These are phyloP conservation scores for Pluvianellus socialis DNA, from an alignment of 2,113 vertebrate genomes.

Conservation along the genomic window DNA sequence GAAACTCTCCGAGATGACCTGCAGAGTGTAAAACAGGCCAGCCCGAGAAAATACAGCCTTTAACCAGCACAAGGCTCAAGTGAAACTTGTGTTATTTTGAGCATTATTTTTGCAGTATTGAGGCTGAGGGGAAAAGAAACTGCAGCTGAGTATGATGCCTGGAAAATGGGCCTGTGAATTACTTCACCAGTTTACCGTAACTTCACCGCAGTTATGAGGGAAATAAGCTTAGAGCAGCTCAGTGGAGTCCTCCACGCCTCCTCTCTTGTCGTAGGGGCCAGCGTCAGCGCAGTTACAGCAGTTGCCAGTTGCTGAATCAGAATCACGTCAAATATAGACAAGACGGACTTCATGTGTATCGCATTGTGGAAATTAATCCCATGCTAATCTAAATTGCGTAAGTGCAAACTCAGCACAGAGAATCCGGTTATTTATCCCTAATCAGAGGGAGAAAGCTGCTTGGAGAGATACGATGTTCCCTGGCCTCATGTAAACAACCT, in stretches of 20 bases:
- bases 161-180: neutral
- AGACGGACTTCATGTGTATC: neutral
- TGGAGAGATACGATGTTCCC: neutral
- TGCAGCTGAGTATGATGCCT: neutral
- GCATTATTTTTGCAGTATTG: neutral
- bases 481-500: constrained; percentile 16
- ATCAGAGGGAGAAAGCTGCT: neutral
- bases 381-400: accelerated
- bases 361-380: neutral
- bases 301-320: neutral
- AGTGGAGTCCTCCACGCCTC: neutral
- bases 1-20: neutral
- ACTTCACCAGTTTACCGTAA: neutral
- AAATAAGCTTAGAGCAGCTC: neutral
- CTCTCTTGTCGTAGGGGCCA: accelerated
- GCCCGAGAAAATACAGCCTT: neutral
- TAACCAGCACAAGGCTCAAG: neutral
- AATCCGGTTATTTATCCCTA: accelerated
- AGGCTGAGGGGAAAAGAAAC: neutral
- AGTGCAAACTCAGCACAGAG: neutral
- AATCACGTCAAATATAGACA: neutral
- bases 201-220: neutral
- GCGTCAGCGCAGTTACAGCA: accelerated
- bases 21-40: neutral
- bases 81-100: accelerated